phyloP scores from a whole-genome alignment of 2,113 vertebrate species.

The Tinamus guttatus region DNA sequence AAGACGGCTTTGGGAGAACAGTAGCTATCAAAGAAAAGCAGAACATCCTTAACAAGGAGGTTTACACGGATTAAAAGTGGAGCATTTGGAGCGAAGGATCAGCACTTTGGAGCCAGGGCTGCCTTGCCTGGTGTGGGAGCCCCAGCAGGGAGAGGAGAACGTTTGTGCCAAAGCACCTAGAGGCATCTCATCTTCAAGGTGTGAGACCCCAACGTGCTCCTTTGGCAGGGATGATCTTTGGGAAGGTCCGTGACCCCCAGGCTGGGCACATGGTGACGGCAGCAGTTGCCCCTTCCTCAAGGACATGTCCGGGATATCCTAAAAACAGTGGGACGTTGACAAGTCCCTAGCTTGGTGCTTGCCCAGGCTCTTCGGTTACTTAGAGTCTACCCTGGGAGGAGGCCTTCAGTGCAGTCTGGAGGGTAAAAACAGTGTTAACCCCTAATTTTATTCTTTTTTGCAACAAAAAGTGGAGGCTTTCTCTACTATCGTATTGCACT shows the following conservation, averaged over 20 bases:
- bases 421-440: neutral
- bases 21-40: neutral
- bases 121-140: neutral
- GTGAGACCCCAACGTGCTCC: neutral
- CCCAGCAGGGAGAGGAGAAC: neutral
- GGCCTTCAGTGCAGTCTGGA: fast-evolving
- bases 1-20: neutral
- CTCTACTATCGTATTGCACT: too few species aligned
- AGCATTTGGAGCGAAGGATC: neutral
- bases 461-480: neutral
- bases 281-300: neutral
- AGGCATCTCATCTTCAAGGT: neutral
- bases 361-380: neutral
- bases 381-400: neutral
- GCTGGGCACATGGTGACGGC: neutral
- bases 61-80: conserved; percentile 25
- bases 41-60: neutral
- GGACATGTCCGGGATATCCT: neutral
- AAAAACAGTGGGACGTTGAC: fast-evolving
- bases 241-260: neutral
- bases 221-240: neutral
- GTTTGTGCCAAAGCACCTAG: neutral
- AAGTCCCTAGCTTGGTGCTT: neutral
- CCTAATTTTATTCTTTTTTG: neutral
- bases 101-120: neutral